Evolutionary conservation across 2,888 invertebrate species (phyloP), one percentile per base, ranked within the genome.

Genomic region (Melikaiella ostensackeni): DNA sequence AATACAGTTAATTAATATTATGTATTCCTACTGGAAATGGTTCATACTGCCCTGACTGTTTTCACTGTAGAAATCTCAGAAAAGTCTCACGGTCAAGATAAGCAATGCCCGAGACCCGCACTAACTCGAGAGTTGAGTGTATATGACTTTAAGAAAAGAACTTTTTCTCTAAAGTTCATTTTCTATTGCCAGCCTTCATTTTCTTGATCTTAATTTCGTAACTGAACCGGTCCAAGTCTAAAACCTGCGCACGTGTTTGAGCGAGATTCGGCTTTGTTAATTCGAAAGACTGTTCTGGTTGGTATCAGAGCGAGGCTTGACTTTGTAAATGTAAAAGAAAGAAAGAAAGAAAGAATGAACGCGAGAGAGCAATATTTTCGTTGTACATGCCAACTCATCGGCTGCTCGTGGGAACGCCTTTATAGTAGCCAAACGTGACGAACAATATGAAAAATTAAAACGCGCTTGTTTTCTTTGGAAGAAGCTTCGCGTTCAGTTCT

Each of bases 321-420:
- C 82, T 85, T 83, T 78, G 79, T 76, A 80, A 79, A 30, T 30
- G 30, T 30, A 30, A 30, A 30, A 30, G 30, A 30, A 76, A 78
- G 80, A 79, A 80, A 74, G 82, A 75, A 16, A 79, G 77, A 79
- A 83, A 79, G 78, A 82, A 83, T 66, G 77, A 79, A 77, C 35
- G 30, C 38, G 81, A 79, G 81, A 75, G 84, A 83, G 82, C 85
- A 86, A 86, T 89, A 89, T 89, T 89, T 87, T 89, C 88, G 87
- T 89, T 89, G 88, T 87, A 86, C 86, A 84, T 87, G 89, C 88
- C 85, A 84, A 89, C 88, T 89, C 89, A 89, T 86, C 85, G 86
- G 85, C 85, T 82, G 83, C 81, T 85, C 89, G 88, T 88, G 88
- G 86, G 88, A 89, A 88, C 86, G 84, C 84, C 84, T 85, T 85